Conservation (phyloP, 2,797 vertebrate species). For the Acanthurus tractus region DNA sequence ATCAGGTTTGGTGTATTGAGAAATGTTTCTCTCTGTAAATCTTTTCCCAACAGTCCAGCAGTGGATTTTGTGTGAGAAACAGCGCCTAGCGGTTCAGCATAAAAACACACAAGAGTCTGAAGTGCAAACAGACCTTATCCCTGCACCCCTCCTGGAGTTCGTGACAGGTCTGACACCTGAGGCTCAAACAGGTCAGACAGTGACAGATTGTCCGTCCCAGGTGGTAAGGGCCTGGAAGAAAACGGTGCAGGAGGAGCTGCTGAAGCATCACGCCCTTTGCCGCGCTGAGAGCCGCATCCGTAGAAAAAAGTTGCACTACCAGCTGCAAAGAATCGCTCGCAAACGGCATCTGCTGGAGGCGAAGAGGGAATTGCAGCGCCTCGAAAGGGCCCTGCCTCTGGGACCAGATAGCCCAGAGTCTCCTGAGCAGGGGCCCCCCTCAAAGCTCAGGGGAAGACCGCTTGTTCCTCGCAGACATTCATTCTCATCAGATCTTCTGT, state of each 20-base stretch:
- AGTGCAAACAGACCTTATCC: slow-evolving; percentile 85
- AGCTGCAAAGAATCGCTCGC: slow-evolving; percentile 90
- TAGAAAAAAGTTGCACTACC: slow-evolving; percentile 88
- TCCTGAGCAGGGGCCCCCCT: slow-evolving; percentile 62
- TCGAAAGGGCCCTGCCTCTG: slow-evolving; percentile 85
- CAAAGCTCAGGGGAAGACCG: slow-evolving; percentile 53
- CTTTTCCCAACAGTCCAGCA: slow-evolving; percentile 87
- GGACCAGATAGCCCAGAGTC: slow-evolving; percentile 73
- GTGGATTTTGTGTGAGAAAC: slow-evolving; percentile 90
- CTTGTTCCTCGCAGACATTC: slow-evolving; percentile 82
- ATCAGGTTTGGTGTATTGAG: background rate
- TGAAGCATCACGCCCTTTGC: slow-evolving; percentile 85
- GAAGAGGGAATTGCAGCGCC: slow-evolving; percentile 89
- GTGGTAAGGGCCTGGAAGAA: slow-evolving; percentile 86
- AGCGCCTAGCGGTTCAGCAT: slow-evolving; percentile 78
- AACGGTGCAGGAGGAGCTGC: slow-evolving; percentile 88
- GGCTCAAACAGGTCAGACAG: slow-evolving; percentile 60
- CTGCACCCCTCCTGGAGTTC: slow-evolving; percentile 57
- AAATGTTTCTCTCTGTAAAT: slow-evolving; percentile 10
- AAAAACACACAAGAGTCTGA: slow-evolving; percentile 86
- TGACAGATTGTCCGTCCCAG: slow-evolving; percentile 44
- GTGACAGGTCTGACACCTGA: slow-evolving; percentile 57
- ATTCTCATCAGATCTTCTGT: slow-evolving; percentile 85
- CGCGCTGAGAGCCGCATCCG: slow-evolving; percentile 86
- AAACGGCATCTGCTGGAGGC: slow-evolving; percentile 92